Conservation (phyloP, 2,113 vertebrate genomes). For the Eira barbara region DNA sequence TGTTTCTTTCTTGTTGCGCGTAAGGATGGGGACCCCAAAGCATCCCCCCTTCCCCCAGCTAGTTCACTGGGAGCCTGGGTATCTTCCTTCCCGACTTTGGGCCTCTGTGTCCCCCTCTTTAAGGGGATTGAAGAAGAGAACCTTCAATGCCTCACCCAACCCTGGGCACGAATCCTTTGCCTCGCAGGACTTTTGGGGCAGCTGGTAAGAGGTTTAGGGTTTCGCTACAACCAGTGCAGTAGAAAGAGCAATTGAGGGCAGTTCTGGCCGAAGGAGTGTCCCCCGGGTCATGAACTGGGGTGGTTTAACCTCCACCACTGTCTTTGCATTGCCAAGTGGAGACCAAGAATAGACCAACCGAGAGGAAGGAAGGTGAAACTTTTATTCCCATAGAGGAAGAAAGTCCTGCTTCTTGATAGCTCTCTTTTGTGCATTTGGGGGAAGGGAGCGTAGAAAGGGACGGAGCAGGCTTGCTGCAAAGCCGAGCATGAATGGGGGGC, state of each 20-base stretch:
- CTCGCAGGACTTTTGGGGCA: background rate
- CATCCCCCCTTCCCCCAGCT: background rate
- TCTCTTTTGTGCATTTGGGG: conserved; percentile 69
- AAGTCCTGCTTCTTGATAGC: conserved; percentile 56
- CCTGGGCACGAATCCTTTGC: background rate
- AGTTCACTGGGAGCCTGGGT: background rate
- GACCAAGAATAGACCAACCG: conserved; percentile 61
- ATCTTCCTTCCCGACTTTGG: background rate
- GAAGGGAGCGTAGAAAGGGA: background rate
- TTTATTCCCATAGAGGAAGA: conserved; percentile 65
- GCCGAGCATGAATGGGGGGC: conserved; percentile 69
- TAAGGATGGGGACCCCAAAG: rapidly evolving
- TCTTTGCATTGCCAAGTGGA: conserved; percentile 55
- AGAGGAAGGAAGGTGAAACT: conserved; percentile 56
- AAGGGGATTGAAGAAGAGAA: background rate
- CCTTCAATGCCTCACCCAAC: background rate
- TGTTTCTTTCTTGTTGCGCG: background rate
- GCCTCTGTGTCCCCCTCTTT: background rate
- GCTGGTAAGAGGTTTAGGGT: background rate
- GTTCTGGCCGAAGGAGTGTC: background rate
- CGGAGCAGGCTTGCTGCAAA: conserved; percentile 63
- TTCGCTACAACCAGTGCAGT: background rate
- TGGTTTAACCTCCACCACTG: conserved; percentile 35
- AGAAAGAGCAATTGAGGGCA: background rate
- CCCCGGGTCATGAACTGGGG: background rate